A percentile compares a stretch with the other conserved stretches of the same genome.
These are phyloP conservation scores for Petrocephalus zakoni DNA, from an alignment of 2,113 vertebrate species.

Conservation along the genomic window DNA sequence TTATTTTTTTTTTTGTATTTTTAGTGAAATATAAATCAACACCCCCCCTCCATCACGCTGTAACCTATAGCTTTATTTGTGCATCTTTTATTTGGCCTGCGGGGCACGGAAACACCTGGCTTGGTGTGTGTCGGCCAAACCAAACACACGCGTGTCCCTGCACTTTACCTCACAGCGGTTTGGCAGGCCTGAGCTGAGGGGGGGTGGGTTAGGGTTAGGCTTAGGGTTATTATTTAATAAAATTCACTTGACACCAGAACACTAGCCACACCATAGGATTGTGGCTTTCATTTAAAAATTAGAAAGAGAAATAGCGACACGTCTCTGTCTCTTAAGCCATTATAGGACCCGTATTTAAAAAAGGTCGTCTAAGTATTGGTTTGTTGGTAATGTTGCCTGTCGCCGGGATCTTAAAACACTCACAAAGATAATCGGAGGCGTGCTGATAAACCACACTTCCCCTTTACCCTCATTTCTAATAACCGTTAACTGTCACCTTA, in stretches of 20 bases:
- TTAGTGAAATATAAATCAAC: not conserved
- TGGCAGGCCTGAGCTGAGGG: not conserved
- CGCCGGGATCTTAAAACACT: not conserved
- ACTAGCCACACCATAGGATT: not conserved
- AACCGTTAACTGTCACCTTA: not conserved
- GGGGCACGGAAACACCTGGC: conserved; percentile 14
- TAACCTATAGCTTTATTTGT: not conserved
- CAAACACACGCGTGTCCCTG: not conserved
- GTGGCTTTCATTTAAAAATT: not conserved
- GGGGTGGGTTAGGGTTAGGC: too few species aligned
- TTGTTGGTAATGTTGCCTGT: not conserved
- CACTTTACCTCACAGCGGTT: not conserved
- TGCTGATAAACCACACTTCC: not conserved
- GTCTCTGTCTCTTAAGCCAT: not conserved
- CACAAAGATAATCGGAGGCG: not conserved
- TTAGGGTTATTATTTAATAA: not conserved
- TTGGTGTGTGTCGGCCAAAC: not conserved
- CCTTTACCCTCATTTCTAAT: too few species aligned
- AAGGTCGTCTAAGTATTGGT: not conserved
- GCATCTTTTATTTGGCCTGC: not conserved
- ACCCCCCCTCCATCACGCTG: not conserved
- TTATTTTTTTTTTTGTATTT: not conserved
- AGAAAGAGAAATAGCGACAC: not conserved
- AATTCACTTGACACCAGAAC: not conserved
- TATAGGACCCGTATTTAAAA: not conserved